Evolutionary conservation across 2,888 invertebrate genomes (phyloP).

Genomic region (Andrena flavipes): DNA sequence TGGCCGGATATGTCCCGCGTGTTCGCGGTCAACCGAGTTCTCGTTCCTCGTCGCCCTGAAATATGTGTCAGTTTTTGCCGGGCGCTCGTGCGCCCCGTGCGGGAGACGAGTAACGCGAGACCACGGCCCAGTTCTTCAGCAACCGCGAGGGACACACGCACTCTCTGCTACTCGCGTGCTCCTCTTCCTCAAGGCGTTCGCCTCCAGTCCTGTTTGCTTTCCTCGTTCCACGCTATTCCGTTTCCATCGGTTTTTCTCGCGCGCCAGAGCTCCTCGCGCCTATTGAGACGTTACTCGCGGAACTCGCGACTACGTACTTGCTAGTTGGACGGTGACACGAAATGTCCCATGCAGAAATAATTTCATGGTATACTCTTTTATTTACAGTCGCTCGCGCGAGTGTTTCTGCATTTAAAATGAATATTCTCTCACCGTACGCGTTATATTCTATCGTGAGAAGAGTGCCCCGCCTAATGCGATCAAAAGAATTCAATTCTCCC

Average conservation of each 20-base stretch:
- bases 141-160: conserved; percentile 50
- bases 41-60: conserved; percentile 57
- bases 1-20: conserved; percentile 54
- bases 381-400: too few relatives aligned
- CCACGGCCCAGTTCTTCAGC: conserved; percentile 73
- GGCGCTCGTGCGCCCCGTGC: conserved; percentile 52
- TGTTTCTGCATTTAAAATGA: too few relatives aligned
- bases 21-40: conserved; percentile 52
- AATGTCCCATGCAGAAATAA: too few relatives aligned
- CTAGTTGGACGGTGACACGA: too few relatives aligned
- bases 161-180: conserved; percentile 34
- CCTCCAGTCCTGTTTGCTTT: not conserved
- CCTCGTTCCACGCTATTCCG: not conserved
- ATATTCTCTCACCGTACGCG: too few relatives aligned
- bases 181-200: conserved; percentile 11
- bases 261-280: not conserved
- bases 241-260: not conserved
- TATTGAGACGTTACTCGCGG: conserved; percentile 5
- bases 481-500: not conserved
- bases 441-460: too few relatives aligned
- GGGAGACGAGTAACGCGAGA: conserved; percentile 73
- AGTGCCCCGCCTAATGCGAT: too few relatives aligned
- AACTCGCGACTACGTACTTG: too few relatives aligned
- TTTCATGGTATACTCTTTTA: too few relatives aligned
- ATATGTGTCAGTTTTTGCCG: conserved; percentile 75